These are phyloP conservation scores for Tillus elongatus DNA, from an alignment of 2,888 invertebrate genomes.

Conservation along the genomic window DNA sequence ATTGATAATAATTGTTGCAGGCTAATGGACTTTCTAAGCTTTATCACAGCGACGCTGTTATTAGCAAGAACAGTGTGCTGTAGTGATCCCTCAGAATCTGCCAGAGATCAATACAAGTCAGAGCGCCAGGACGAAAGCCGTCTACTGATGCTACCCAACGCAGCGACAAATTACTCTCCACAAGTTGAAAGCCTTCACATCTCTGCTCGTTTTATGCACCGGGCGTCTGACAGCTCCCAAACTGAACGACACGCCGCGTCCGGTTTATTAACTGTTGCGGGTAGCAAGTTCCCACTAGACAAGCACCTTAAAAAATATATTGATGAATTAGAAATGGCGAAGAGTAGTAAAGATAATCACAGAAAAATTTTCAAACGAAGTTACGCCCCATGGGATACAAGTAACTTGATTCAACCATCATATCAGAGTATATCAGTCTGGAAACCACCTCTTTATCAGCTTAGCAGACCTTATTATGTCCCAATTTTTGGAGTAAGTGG, in stretches of 20 bases:
- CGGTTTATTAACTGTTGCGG: too few species aligned
- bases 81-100: slow-evolving; percentile 20
- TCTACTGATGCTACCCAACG: slow-evolving; percentile 18
- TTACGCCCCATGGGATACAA: slow-evolving; percentile 15
- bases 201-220: too few species aligned
- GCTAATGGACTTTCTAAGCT: too few species aligned
- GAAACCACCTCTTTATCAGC: slow-evolving; percentile 29
- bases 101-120: slow-evolving; percentile 26
- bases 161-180: slow-evolving; percentile 25
- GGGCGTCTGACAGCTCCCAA: too few species aligned
- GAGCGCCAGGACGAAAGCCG: slow-evolving; percentile 19
- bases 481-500: slow-evolving; percentile 33
- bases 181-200: too few species aligned
- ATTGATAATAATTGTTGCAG: too few species aligned
- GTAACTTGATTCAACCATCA: slow-evolving; percentile 14
- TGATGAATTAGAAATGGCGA: not conserved
- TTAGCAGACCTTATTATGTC: slow-evolving; percentile 35
- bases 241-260: too few species aligned
- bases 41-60: too few species aligned
- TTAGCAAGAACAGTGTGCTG: slow-evolving; percentile 15
- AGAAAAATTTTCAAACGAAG: too few species aligned
- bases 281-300: too few species aligned
- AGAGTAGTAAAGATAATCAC: slow-evolving; percentile 9
- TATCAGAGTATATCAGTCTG: slow-evolving; percentile 23
- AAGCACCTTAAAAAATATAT: slow-evolving; percentile 1